Conservation (phyloP, 2,888 invertebrate genomes). For the Peribatodes rhomboidaria region DNA sequence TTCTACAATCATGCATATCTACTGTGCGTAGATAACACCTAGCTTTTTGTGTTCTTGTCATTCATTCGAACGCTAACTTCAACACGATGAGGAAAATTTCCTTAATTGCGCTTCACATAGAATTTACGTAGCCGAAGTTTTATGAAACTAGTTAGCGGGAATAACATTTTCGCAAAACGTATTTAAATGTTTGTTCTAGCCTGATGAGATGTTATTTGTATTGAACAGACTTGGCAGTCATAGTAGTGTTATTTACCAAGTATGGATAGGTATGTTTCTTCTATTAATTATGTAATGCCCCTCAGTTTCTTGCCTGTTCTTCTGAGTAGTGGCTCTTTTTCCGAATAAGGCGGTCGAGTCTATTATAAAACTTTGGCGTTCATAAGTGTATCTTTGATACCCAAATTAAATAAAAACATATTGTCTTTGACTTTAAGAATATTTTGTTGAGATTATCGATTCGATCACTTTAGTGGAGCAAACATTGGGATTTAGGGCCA, state of each 20-base stretch:
- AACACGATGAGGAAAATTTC: slow-evolving; percentile 46
- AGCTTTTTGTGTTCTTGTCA: neutral
- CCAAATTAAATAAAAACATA: too few species aligned
- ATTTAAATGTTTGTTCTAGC: neutral
- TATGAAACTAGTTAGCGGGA: slow-evolving; percentile 6
- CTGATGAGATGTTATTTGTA: neutral
- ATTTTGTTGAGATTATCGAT: too few species aligned
- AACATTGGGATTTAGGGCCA: too few species aligned
- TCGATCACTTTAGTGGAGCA: too few species aligned
- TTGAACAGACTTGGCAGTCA: neutral
- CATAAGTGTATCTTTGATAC: too few species aligned
- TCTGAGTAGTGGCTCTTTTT: too few species aligned
- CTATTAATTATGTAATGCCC: too few species aligned
- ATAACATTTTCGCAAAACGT: neutral
- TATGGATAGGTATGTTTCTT: too few species aligned
- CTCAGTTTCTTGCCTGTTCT: too few species aligned
- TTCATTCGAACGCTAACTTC: slow-evolving; percentile 13
- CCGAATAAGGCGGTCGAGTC: too few species aligned
- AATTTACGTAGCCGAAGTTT: slow-evolving; percentile 8
- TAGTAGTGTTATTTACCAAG: neutral
- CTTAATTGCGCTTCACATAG: slow-evolving; percentile 6
- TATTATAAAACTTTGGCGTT: too few species aligned
- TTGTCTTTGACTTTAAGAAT: too few species aligned
- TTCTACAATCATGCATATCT: slow-evolving; percentile 23
- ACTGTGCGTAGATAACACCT: neutral